These are phyloP conservation scores for Ormyrus thymus DNA, from an alignment of 2,888 invertebrate genomes.

Conservation along the genomic window DNA sequence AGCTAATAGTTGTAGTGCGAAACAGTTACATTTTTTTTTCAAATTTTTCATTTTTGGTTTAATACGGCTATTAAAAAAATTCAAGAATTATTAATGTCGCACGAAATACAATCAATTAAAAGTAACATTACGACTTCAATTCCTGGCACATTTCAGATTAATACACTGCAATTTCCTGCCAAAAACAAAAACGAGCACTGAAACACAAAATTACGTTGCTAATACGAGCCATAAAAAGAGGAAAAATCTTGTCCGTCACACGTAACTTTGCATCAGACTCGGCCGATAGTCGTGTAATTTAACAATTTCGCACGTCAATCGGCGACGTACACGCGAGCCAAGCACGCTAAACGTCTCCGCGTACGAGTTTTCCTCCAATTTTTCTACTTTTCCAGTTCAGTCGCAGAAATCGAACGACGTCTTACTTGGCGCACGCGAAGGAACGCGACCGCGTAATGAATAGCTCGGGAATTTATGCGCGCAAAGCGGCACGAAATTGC, in stretches of 20 bases:
- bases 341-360: background rate
- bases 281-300: slow-evolving; percentile 19
- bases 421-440: slow-evolving; percentile 21
- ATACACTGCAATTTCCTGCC: background rate
- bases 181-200: slow-evolving; percentile 16
- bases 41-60: too few species aligned
- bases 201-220: background rate
- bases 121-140: too few species aligned
- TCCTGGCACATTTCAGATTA: background rate
- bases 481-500: slow-evolving; percentile 30
- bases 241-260: slow-evolving; percentile 2
- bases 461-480: slow-evolving; percentile 15
- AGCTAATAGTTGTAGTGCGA: too few species aligned
- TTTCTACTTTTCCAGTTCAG: too few species aligned
- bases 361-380: too few species aligned
- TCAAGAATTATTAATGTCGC: too few species aligned
- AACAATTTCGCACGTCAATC: slow-evolving; percentile 34
- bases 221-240: slow-evolving; percentile 1
- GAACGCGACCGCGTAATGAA: slow-evolving; percentile 13
- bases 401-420: slow-evolving; percentile 20
- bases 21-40: too few species aligned
- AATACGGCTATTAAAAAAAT: too few species aligned
- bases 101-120: too few species aligned
- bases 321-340: background rate
- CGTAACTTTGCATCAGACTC: background rate